Evolutionary conservation across 2,113 vertebrate species (phyloP), one percentile per base, ranked within the genome.

Genomic region (Amphiprion percula): DNA sequence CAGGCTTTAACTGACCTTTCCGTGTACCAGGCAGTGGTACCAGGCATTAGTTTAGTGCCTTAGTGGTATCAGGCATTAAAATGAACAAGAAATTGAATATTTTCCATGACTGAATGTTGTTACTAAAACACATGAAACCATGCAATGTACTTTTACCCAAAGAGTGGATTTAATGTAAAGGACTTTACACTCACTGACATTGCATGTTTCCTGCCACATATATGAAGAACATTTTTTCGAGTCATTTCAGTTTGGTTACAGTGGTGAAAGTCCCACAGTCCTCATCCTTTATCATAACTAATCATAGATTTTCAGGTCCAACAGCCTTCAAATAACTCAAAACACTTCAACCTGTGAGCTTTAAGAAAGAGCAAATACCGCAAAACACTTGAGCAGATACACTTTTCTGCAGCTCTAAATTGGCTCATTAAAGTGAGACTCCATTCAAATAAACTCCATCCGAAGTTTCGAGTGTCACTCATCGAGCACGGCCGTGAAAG

Each of bases 381-480:
- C 4, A 10, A 56, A 83, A 60, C 33, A 67, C 47, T 41, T 10
- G 12, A 14, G 41, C 10, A 61, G 49, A 77, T 24, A n/a, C 11
- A n/a, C 61, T 72, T 71, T 28, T 41, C 73, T 53, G 16, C 14
- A 39, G 12, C 33, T 64, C 76, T 19, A 59, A 47, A 81, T 68
- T 19, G 23, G 63, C 78, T 89, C 81, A 70, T 82, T 70, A 82
- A 77, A 61, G 21, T n/a, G 3, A 63, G 41, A 17, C 50, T 30
- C 37, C 46, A 23, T 68, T 26, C 60, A 21, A 47, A 21, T 41
- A 21, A 70, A 67, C 46, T 67, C 58, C 55, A 41, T 66, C 39
- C 37, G 39, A 53, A 54, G 50, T 68, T 72, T 55, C 7, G 39
- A 76, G 67, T 66, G 30, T 68, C 50, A 39, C 49, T 87, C 71